phyloP scores from a whole-genome alignment of 2,888 invertebrate species.

The Therioaphis trifolii region DNA sequence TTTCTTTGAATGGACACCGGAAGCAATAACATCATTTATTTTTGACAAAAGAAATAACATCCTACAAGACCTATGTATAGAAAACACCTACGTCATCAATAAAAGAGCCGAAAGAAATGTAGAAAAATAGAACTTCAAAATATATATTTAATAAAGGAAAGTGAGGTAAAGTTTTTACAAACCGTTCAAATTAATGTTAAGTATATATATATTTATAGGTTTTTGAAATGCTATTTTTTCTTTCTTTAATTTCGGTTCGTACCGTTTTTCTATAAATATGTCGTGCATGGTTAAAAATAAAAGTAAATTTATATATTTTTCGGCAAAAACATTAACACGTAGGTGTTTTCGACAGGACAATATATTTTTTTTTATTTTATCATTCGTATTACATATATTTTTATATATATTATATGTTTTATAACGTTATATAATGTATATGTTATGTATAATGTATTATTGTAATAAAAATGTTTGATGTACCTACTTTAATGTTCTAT shows the following conservation, averaged over 20 bases:
- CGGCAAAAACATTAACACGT: background rate
- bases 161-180: too few species aligned
- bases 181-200: background rate
- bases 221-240: background rate
- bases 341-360: background rate
- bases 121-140: too few species aligned
- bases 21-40: constrained; percentile 21
- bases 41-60: background rate
- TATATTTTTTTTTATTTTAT: background rate
- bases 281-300: background rate
- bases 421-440: too few species aligned
- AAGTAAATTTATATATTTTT: background rate
- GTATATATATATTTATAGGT: background rate
- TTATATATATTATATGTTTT: background rate
- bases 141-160: too few species aligned
- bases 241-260: too few species aligned
- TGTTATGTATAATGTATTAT: too few species aligned
- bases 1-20: constrained; percentile 38
- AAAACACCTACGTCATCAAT: background rate
- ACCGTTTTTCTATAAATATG: background rate
- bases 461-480: too few species aligned
- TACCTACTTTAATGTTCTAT: too few species aligned
- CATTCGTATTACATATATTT: background rate
- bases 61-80: background rate
- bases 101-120: too few species aligned